Conservation (phyloP, 2,888 invertebrate species). For the Augiades crinisus region DNA sequence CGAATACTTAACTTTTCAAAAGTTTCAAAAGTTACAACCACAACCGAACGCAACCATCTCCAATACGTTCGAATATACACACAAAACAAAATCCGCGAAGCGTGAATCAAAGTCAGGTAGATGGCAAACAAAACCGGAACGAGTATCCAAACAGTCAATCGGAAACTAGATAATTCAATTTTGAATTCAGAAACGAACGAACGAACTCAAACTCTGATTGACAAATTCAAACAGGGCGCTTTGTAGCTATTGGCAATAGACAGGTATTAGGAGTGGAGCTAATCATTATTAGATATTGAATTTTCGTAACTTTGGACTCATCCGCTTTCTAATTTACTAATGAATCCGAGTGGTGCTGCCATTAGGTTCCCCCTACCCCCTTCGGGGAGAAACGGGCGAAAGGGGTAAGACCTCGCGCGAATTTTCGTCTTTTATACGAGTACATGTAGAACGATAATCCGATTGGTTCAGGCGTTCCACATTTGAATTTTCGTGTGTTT, state of each 20-base stretch:
- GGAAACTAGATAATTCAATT: constrained; percentile 79
- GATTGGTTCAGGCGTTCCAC: constrained; percentile 76
- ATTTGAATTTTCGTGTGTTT: constrained; percentile 74
- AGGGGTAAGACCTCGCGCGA: constrained; percentile 73
- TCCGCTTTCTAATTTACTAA: constrained; percentile 82
- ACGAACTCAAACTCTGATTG: constrained; percentile 68
- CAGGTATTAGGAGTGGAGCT: constrained; percentile 64
- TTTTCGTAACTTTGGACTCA: constrained; percentile 82
- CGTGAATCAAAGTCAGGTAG: constrained; percentile 47
- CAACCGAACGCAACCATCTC: constrained; percentile 1
- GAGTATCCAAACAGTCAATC: constrained; percentile 64
- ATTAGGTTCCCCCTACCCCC: constrained; percentile 56
- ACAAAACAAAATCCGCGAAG: constrained; percentile 48
- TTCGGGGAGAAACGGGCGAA: constrained; percentile 46
- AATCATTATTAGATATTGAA: constrained; percentile 82
- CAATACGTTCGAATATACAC: constrained; percentile 22
- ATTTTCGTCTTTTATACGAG: constrained; percentile 77
- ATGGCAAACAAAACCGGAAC: constrained; percentile 56
- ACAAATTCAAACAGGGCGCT: constrained; percentile 64
- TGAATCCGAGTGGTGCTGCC: constrained; percentile 80
- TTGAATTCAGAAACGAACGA: constrained; percentile 48
- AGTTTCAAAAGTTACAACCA: constrained; percentile 10
- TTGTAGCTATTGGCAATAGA: constrained; percentile 56
- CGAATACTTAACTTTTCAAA: constrained; percentile 2
- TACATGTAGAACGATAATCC: constrained; percentile 76